Conservation (phyloP, 2,888 invertebrate genomes). For the Napeogenes sylphis region DNA sequence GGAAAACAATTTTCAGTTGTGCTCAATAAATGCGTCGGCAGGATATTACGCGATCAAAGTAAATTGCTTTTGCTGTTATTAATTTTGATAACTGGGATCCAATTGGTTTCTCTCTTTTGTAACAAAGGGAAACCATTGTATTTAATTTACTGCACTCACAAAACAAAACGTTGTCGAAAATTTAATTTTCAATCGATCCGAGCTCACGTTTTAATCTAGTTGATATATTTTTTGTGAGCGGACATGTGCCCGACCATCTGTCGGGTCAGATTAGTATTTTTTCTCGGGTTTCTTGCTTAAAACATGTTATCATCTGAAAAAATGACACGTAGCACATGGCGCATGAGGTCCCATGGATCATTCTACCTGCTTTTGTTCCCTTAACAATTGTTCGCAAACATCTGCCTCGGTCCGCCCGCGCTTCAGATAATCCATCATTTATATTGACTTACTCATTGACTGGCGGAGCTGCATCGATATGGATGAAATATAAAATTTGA, state of each 20-base stretch:
- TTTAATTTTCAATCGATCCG: constrained; percentile 44
- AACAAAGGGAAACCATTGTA: constrained; percentile 75
- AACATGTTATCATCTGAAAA: constrained; percentile 66
- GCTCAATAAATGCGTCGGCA: constrained; percentile 58
- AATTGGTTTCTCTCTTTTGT: constrained; percentile 75
- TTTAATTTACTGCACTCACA: constrained; percentile 68
- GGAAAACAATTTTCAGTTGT: constrained; percentile 59
- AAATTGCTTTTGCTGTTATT: constrained; percentile 75
- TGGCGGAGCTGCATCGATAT: constrained; percentile 10
- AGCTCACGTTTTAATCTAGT: constrained; percentile 29
- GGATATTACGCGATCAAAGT: constrained; percentile 72
- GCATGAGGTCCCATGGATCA: constrained; percentile 44
- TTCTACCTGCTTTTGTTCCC: constrained; percentile 72
- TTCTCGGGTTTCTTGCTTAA: constrained; percentile 60
- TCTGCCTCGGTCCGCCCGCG: constrained; percentile 61
- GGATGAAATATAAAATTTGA: constrained; percentile 20
- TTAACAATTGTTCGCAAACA: constrained; percentile 66
- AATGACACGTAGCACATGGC: constrained; percentile 75
- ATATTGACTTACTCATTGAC: constrained; percentile 19
- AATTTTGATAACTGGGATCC: constrained; percentile 77
- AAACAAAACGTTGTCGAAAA: constrained; percentile 55
- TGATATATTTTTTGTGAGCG: constrained; percentile 47
- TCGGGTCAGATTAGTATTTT: constrained; percentile 70
- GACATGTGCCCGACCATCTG: constrained; percentile 72
- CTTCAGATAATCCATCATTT: constrained; percentile 31